Evolutionary conservation across 1,140 invertebrate species (phyloP), one percentile per base, ranked within the genome.

Genomic region (Stegodyphus mimosarum): DNA sequence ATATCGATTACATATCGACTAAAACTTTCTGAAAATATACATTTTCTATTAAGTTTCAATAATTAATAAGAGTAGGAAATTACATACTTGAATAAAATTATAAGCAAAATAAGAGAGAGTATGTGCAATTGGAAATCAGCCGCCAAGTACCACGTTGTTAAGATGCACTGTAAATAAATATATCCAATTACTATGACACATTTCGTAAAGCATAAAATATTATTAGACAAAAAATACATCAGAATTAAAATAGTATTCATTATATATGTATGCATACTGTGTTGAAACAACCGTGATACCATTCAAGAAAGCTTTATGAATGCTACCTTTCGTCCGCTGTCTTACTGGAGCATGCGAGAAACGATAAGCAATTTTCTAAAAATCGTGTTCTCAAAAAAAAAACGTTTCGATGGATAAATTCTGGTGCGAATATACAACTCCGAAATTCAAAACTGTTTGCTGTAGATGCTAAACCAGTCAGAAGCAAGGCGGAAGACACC

Each of bases 101-200:
- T 75, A 48, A 87, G 64, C 17, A 87, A 55, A 6, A 88, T 50
- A 13, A 87, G 63, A 48, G 77, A 48, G 2, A 88, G 9, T 6
- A 88, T 73, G 63, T 80, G 86, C 5, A 88, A 49, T 50, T 88
- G 88, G 15, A 88, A 66, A 70, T 87, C 88, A 13, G 75, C 87
- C 2, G 86, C 72, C 5, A 88, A 33, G 55, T 87, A 88, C 88
- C 88, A 88, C 1, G 88, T 87, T 64, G 80, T 77, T 6, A 87
- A 18, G 7, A 81, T 55, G 52, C 88, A 88, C 75, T 87, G 15
- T 5, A 74, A 64, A 53, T 52, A 67, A 6, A 64, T 66, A 17
- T 78, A 67, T 33, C 6, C 49, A 49, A 50, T 5, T 50, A 50
- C 0, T 2, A 49, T 77, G 48, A 11, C 50, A 66, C 49, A 55